Base-by-base conservation (phyloP, 2,888 invertebrate species). In the Lissonota sp. region DNA sequence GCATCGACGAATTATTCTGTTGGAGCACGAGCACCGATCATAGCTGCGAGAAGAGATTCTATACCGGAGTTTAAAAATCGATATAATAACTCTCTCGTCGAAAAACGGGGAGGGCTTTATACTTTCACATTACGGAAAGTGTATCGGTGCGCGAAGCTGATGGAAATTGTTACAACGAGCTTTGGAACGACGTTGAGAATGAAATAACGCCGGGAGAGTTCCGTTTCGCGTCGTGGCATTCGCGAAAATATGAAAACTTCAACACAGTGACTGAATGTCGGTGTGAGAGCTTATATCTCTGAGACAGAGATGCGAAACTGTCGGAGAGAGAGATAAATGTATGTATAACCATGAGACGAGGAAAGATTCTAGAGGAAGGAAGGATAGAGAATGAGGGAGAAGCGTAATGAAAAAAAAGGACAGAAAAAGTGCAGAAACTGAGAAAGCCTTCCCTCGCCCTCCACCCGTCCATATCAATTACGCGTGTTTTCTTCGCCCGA, bases 391-490 rank as follows among this genome's bases (percentile, higher is more conserved):
- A 5, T 7, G 53, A 12, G 16, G 4, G 53, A 53, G 66, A 60
- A 62, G 69, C 42, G 60, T 66, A 64, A 4, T 37, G 67, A 51
- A 39, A 14, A 60, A 60, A 63, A 72, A 14, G 60, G 37, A 63
- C 7, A 69, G 53, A 74, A 46, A 51, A 42, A 51, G 39, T 14
- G 62, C 62, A 75, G 77, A 75, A 69, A 77, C 74, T 76, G 80
- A 70, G 78, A 26, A 26, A 84, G 81, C 66, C 73, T 26, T 26
- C 26, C 26, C 26, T 26, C 26, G 26, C 26, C 26, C 26, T 26
- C 26, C 26, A 26, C 26, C 77, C 83, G 83, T 84, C 85, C 79
- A 74, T 87, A 88, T 88, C 87, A 87, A 88, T 88, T 87, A 86
- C 85, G 86, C 85, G 85, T 86, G 84, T 86, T 83, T 80, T 85